Conservation (phyloP, 37 sponge, comb jelly and placozoan species). For the Ianthella basta region DNA sequence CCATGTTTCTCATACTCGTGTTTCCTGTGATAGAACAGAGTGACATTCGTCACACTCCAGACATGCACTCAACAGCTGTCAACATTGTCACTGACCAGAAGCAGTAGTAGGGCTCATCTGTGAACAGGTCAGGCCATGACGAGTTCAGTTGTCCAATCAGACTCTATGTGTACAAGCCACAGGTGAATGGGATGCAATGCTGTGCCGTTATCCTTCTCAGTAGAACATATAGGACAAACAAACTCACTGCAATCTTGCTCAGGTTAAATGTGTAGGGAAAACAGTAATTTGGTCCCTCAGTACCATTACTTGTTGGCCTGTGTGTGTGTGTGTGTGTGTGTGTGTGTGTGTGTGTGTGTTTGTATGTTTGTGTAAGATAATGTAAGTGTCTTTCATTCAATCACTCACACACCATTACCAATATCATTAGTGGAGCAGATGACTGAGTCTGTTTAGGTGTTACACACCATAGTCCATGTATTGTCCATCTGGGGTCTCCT, state of each 20-base stretch:
- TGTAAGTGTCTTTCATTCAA: background rate
- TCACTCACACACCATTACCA: background rate
- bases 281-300: slow-evolving; percentile 11
- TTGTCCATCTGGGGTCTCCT: background rate
- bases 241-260: background rate
- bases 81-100: background rate
- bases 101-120: background rate
- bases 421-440: too few species aligned
- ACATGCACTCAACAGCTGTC: too few species aligned
- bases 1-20: slow-evolving; percentile 32
- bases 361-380: background rate
- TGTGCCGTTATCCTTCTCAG: background rate
- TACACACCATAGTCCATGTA: slow-evolving; percentile 8
- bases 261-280: background rate
- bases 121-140: slow-evolving; percentile 1
- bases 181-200: background rate
- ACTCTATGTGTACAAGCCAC: background rate
- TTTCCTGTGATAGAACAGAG: background rate
- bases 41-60: too few species aligned
- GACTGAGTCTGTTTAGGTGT: background rate
- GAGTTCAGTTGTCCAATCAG: background rate
- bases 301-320: slow-evolving; percentile 12
- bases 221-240: background rate
- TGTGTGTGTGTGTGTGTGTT: background rate
- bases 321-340: background rate